phyloP scores from a whole-genome alignment of 2,888 invertebrate genomes.

The Glyphotaelius pellucidus region DNA sequence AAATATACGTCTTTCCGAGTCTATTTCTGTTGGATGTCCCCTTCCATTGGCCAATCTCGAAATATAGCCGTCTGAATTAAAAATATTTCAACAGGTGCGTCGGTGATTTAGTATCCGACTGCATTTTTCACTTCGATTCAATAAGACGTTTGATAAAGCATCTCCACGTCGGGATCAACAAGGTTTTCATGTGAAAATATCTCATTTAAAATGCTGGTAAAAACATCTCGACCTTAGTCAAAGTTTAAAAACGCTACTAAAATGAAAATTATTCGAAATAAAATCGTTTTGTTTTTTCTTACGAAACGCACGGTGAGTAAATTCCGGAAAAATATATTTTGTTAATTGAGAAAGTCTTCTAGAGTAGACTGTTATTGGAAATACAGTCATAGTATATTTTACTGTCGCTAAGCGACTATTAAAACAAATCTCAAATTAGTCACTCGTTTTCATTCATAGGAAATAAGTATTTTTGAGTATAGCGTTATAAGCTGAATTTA shows the following conservation, averaged over 20 bases:
- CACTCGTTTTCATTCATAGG: background rate
- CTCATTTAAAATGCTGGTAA: background rate
- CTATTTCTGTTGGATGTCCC: constrained; percentile 45
- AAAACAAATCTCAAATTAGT: background rate
- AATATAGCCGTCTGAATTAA: constrained; percentile 57
- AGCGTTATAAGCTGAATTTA: background rate
- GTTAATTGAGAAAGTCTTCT: background rate
- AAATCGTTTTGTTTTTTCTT: background rate
- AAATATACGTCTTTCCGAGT: constrained; percentile 50
- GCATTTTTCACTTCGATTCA: constrained; percentile 21
- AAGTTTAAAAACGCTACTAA: background rate
- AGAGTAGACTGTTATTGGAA: background rate
- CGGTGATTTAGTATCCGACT: constrained; percentile 38
- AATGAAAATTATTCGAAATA: background rate
- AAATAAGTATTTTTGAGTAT: background rate
- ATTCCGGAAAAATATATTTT: background rate
- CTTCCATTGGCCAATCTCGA: constrained; percentile 39
- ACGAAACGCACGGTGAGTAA: background rate
- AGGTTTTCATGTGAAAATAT: background rate
- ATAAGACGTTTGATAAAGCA: constrained; percentile 19
- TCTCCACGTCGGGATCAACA: background rate
- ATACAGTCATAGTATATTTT: background rate
- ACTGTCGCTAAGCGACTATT: background rate
- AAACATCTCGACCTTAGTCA: background rate
- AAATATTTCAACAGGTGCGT: constrained; percentile 63